These are phyloP conservation scores for Zelleria hepariella DNA, from an alignment of 2,888 invertebrate species.

Conservation along the genomic window DNA sequence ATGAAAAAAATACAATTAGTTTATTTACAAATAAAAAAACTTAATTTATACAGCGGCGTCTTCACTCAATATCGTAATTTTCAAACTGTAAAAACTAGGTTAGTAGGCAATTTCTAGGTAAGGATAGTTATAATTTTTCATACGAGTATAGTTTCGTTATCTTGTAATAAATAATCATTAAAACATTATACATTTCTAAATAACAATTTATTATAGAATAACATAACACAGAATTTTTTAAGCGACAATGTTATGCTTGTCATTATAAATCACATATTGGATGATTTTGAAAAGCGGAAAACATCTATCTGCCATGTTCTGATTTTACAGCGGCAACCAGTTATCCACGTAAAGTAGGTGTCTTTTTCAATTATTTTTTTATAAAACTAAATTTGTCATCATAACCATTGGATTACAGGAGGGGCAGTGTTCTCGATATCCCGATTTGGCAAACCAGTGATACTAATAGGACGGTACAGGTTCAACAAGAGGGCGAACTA, in stretches of 20 bases:
- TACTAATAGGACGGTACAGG: slow-evolving; percentile 18
- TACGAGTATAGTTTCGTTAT: no score
- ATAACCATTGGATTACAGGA: neutral
- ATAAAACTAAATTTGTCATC: neutral
- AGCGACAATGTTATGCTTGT: neutral
- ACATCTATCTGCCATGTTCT: neutral
- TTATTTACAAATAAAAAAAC: no score
- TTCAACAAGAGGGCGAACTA: neutral
- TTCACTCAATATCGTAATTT: no score
- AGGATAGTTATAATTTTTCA: no score
- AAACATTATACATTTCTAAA: no score
- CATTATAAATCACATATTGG: neutral
- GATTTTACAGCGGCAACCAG: neutral
- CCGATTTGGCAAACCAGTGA: slow-evolving; percentile 21
- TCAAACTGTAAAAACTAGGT: no score
- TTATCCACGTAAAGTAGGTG: neutral
- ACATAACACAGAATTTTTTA: neutral
- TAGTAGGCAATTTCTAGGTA: no score
- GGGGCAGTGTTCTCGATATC: slow-evolving; percentile 11
- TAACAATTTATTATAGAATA: no score
- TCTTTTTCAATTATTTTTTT: neutral
- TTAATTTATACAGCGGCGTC: no score
- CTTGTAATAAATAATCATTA: no score
- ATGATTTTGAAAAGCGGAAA: neutral
- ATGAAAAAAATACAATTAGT: no score